Base-by-base conservation (phyloP, 2,113 vertebrate species). In the Chrysemys picta region DNA sequence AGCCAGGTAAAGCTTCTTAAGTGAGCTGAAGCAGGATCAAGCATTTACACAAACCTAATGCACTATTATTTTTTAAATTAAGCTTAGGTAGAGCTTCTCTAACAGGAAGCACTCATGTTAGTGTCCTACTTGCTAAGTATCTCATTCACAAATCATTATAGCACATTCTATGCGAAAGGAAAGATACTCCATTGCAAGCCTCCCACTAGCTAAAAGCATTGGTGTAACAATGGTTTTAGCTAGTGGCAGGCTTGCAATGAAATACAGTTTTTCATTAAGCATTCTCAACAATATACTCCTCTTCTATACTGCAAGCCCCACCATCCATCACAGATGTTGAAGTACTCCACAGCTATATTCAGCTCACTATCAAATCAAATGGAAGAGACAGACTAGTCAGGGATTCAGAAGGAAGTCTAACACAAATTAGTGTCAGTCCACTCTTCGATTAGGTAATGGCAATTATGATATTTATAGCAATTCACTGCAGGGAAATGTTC, bases 391-490 rank as follows among this genome's bases (percentile, higher is more conserved):
- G 10, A 72, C 25, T 5, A 93, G 87, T 57, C 45, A 93, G 89
- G 69, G 89, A 56, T 85, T 83, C 47, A 38, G 47, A 84, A 91
- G 24, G 72, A 89, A 87, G 69, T 81, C 84, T 69, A 56, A 88
- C 27, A 78, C 9, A 90, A 94, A 93, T 54, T 79, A 89, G 54
- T 62, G 19, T 50, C 80, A 89, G 85, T 88, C 84, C 59, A 22
- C 87, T 89, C 83, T 95, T 95, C 92, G 84, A 96, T 94, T 91
- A 96, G 92, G 85, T 89, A 96, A 95, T 50, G 69, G 81, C 75
- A 97, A 95, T 95, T 92, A 83, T 49, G 27, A 42, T 96, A 95
- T 97, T 96, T 95, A 96, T 81, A 95, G 89, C 78, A 95, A 95
- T 88, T 80, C 83, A 87, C 27, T 87, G 54, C 21, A 83, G 93